A percentile compares a stretch with the other conserved stretches of the same genome.
phyloP scores from a whole-genome alignment of 2,888 invertebrate genomes.

The Xylota sylvarum region DNA sequence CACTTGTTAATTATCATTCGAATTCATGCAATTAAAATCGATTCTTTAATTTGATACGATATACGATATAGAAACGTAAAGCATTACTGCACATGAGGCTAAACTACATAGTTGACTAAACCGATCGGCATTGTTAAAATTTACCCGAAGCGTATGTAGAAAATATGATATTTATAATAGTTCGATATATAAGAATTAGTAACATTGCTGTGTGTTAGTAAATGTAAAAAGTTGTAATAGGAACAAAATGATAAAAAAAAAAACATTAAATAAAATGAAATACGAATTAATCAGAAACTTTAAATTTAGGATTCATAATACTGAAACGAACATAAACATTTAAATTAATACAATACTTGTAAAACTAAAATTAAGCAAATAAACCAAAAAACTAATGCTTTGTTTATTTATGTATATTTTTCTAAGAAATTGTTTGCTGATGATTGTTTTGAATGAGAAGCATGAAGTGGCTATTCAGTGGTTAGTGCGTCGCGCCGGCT shows the following conservation, averaged over 20 bases:
- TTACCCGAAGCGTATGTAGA: slow-evolving; percentile 47
- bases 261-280: background rate
- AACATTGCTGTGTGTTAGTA: slow-evolving; percentile 44
- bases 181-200: slow-evolving; percentile 27
- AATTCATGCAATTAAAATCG: slow-evolving; percentile 25
- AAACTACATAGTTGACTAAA: slow-evolving; percentile 40
- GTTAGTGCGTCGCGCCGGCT: too few relatives aligned
- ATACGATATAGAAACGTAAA: slow-evolving; percentile 14
- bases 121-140: slow-evolving; percentile 37
- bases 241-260: slow-evolving; percentile 9
- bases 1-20: slow-evolving; percentile 57
- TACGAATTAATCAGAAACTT: slow-evolving; percentile 9
- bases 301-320: slow-evolving; percentile 18
- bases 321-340: slow-evolving; percentile 20
- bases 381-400: slow-evolving; percentile 17
- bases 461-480: too few relatives aligned
- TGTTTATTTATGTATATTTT: background rate
- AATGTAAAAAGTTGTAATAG: slow-evolving; percentile 54
- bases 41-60: slow-evolving; percentile 45
- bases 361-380: slow-evolving; percentile 30
- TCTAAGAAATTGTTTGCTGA: too few relatives aligned
- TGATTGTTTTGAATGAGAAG: background rate
- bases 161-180: slow-evolving; percentile 26
- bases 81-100: slow-evolving; percentile 56
- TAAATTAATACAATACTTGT: slow-evolving; percentile 24